These are phyloP conservation scores for Drosophila limbata DNA, from an alignment of 2,888 invertebrate species.

Conservation along the genomic window DNA sequence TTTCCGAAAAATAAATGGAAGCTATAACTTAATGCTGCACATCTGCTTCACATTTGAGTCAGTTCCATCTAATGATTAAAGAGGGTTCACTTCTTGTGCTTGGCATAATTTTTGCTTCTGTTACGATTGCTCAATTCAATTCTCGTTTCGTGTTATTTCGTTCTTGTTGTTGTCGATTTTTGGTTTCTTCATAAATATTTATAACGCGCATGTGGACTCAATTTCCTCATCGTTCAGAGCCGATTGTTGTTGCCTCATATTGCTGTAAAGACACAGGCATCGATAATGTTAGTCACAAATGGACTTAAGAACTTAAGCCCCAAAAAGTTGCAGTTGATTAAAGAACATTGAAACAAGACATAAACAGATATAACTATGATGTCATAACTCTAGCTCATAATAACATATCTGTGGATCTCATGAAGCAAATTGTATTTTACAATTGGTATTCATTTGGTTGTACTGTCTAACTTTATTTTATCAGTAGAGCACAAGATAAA, in stretches of 20 bases:
- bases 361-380: conserved; percentile 9
- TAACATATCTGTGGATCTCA: conserved; percentile 5
- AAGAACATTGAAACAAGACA: conserved; percentile 16
- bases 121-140: conserved; percentile 44
- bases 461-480: background rate
- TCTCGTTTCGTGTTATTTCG: conserved; percentile 34
- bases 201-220: conserved; percentile 66
- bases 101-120: conserved; percentile 49
- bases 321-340: conserved; percentile 21
- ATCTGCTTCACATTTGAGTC: conserved; percentile 71
- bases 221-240: conserved; percentile 64
- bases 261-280: conserved; percentile 49
- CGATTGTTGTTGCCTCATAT: conserved; percentile 31
- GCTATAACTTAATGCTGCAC: conserved; percentile 49
- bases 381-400: conserved; percentile 3
- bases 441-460: background rate
- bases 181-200: conserved; percentile 59
- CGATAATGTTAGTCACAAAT: conserved; percentile 40
- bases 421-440: too few relatives aligned
- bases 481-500: background rate
- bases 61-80: conserved; percentile 36
- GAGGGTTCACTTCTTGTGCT: conserved; percentile 34
- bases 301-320: conserved; percentile 25
- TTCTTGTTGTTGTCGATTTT: conserved; percentile 31
- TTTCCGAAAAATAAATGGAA: conserved; percentile 48